A percentile compares a stretch with the other conserved stretches of the same genome.
phyloP scores from a whole-genome alignment of 2,888 invertebrate genomes.

The Cerceris ruficornis region DNA sequence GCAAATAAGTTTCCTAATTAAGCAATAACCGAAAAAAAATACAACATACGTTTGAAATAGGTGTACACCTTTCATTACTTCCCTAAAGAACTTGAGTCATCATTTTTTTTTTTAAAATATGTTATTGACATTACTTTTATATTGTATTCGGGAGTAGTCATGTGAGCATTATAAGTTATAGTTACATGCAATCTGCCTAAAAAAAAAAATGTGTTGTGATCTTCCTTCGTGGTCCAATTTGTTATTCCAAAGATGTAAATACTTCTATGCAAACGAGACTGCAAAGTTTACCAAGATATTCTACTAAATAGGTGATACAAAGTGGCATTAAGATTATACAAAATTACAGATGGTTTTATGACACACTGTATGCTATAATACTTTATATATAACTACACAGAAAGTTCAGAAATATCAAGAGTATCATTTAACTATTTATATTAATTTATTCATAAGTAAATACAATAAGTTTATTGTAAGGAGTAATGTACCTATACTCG shows the following conservation, averaged over 20 bases:
- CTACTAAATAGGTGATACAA: constrained; percentile 51
- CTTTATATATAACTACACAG: constrained; percentile 23
- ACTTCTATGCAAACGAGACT: constrained; percentile 40
- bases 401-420: constrained; percentile 46
- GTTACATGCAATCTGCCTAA: constrained; percentile 20
- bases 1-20: constrained; percentile 33
- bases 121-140: constrained; percentile 47
- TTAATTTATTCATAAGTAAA: constrained; percentile 82
- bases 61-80: constrained; percentile 43
- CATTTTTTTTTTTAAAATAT: constrained; percentile 32
- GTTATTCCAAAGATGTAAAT: constrained; percentile 49
- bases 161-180: constrained; percentile 31
- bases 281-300: constrained; percentile 39
- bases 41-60: constrained; percentile 47
- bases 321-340: constrained; percentile 48
- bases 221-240: constrained; percentile 38
- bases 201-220: constrained; percentile 39
- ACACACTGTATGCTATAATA: constrained; percentile 20
- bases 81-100: constrained; percentile 20
- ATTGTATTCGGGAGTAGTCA: constrained; percentile 16
- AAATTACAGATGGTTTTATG: constrained; percentile 37
- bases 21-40: constrained; percentile 33
- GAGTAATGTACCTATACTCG: constrained; percentile 88
- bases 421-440: constrained; percentile 59
- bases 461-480: constrained; percentile 86